Evolutionary conservation across 2,888 invertebrate genomes (phyloP).

Genomic region (Nephrotoma appendiculata): DNA sequence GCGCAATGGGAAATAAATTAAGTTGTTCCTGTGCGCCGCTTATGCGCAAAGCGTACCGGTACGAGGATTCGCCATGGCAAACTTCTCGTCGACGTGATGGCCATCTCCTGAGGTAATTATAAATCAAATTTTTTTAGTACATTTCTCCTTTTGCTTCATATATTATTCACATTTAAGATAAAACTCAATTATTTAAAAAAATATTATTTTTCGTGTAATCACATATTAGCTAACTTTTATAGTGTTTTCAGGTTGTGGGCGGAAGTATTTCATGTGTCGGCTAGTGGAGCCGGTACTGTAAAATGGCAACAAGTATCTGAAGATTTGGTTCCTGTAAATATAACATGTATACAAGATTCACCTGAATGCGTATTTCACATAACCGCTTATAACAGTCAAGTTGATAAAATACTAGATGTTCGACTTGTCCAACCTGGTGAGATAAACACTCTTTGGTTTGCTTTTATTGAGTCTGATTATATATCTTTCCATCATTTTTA

Average conservation of each 20-base stretch:
- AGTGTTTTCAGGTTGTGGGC: constrained; percentile 80
- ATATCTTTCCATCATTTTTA: constrained; percentile 29
- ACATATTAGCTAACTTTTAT: not conserved
- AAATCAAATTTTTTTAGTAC: not conserved
- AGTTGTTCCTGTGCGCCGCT: constrained; percentile 94
- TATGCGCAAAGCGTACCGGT: constrained; percentile 90
- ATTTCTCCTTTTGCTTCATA: not conserved
- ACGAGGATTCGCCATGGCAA: constrained; percentile 94
- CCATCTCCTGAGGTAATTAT: constrained; percentile 66
- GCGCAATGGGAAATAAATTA: constrained; percentile 91
- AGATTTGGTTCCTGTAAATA: constrained; percentile 95
- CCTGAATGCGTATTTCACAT: constrained; percentile 97
- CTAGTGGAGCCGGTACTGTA: constrained; percentile 80
- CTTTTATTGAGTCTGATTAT: not conserved
- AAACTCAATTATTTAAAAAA: not conserved
- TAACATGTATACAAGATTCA: constrained; percentile 93
- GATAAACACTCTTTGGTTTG: constrained; percentile 10
- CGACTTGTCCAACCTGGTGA: constrained; percentile 92
- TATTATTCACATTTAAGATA: not conserved
- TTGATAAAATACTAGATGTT: constrained; percentile 95
- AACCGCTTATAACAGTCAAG: constrained; percentile 97
- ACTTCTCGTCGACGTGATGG: constrained; percentile 72
- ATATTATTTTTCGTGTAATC: not conserved
- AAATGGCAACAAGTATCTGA: constrained; percentile 98
- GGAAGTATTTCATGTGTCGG: constrained; percentile 95